A percentile compares a stretch with the other conserved stretches of the same genome.
Evolutionary conservation across 2,888 invertebrate species (phyloP).

Genomic region (Carpatolechia fugitivella): DNA sequence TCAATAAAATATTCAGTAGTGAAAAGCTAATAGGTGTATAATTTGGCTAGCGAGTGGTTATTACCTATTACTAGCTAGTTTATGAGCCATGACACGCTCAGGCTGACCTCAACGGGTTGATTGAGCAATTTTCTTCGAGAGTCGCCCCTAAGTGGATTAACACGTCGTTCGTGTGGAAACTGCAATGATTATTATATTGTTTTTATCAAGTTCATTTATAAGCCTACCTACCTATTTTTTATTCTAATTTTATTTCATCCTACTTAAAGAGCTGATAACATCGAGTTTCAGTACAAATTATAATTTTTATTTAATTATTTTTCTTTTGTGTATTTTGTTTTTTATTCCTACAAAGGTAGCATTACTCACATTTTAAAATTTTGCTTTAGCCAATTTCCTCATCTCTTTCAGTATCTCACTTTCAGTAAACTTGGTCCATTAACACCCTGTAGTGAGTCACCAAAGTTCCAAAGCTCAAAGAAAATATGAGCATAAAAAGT

Average conservation of each 20-base stretch:
- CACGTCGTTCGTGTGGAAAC: constrained; percentile 36
- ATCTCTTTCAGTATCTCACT: background rate
- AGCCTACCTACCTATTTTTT: too few relatives aligned
- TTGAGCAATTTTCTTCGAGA: constrained; percentile 62
- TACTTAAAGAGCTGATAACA: too few relatives aligned
- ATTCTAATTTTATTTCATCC: too few relatives aligned
- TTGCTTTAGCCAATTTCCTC: too few relatives aligned
- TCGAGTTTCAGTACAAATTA: too few relatives aligned
- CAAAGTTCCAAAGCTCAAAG: background rate
- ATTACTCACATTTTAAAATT: too few relatives aligned
- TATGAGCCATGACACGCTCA: constrained; percentile 56
- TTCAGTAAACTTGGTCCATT: background rate
- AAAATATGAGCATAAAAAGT: constrained; percentile 3
- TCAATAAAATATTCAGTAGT: constrained; percentile 51
- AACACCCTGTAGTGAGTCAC: background rate
- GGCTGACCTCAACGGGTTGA: constrained; percentile 44
- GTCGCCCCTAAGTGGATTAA: constrained; percentile 46
- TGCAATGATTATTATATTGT: background rate
- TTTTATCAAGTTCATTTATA: too few relatives aligned
- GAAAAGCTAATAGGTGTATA: constrained; percentile 56
- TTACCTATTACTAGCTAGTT: constrained; percentile 38
- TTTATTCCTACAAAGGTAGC: too few relatives aligned
- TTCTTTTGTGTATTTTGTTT: too few relatives aligned
- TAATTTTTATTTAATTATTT: background rate
- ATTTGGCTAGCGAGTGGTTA: constrained; percentile 44